phyloP scores from a whole-genome alignment of 1,140 invertebrate genomes.

The Tigriopus japonicus region DNA sequence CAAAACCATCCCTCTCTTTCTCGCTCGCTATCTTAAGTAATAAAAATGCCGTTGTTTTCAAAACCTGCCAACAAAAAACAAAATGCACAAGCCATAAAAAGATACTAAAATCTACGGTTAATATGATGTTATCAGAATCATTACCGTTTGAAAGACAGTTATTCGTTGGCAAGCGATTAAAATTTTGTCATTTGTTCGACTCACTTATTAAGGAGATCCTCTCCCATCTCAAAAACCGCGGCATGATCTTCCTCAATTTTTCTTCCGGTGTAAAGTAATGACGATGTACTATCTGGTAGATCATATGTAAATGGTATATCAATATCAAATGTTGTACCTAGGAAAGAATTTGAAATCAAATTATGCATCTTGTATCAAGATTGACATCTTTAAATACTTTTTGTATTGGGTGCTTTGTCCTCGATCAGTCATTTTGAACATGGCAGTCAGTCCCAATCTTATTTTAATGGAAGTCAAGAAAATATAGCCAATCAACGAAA shows the following conservation, averaged over 20 bases:
- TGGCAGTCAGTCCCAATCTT: too few relatives aligned
- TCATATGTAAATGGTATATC: not conserved
- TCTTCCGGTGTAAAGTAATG: not conserved
- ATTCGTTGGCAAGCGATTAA: too few relatives aligned
- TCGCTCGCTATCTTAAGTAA: too few relatives aligned
- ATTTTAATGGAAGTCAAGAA: too few relatives aligned
- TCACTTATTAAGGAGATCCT: not conserved
- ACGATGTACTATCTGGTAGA: not conserved
- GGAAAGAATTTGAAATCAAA: not conserved
- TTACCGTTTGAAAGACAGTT: too few relatives aligned
- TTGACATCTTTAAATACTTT: not conserved
- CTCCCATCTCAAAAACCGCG: not conserved
- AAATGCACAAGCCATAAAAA: too few relatives aligned
- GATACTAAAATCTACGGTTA: too few relatives aligned
- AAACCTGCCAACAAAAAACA: too few relatives aligned
- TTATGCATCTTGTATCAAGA: not conserved
- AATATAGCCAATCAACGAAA: too few relatives aligned
- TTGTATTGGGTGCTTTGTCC: not conserved
- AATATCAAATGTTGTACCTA: not conserved
- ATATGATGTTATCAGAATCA: too few relatives aligned
- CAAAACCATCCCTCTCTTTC: too few relatives aligned
- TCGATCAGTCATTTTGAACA: not conserved
- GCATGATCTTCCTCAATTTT: not conserved
- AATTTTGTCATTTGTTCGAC: not conserved
- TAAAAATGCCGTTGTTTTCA: too few relatives aligned